phyloP scores from a whole-genome alignment of 2,113 vertebrate genomes.

The Jaculus jaculus region DNA sequence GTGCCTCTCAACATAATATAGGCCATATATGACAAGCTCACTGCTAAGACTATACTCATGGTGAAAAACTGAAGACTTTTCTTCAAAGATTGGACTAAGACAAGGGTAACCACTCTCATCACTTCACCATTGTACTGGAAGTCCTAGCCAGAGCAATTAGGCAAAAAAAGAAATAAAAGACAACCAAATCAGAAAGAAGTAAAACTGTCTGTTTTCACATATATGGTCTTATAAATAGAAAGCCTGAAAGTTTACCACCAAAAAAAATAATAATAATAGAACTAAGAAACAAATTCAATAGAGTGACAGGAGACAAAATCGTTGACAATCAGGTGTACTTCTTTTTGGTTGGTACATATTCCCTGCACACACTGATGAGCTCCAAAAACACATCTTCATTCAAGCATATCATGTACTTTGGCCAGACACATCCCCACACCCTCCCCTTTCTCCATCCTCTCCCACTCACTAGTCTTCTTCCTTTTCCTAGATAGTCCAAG shows the following conservation, averaged over 20 bases:
- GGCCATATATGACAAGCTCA: neutral
- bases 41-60: neutral
- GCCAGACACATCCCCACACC: neutral
- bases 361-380: too few species aligned
- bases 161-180: neutral
- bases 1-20: neutral
- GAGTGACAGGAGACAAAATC: neutral
- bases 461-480: neutral
- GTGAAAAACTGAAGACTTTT: neutral
- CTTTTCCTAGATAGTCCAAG: too few species aligned
- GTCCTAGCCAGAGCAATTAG: neutral
- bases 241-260: neutral
- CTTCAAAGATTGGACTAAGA: neutral
- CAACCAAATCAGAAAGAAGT: neutral
- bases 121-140: neutral
- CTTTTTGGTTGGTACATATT: neutral
- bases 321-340: neutral
- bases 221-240: neutral
- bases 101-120: neutral
- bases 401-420: neutral
- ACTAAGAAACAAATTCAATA: neutral
- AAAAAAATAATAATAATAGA: too few species aligned
- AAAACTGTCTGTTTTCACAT: neutral
- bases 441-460: neutral
- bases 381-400: too few species aligned